Conservation (phyloP, 2,113 vertebrate species). For the Ammodytes marinus region DNA sequence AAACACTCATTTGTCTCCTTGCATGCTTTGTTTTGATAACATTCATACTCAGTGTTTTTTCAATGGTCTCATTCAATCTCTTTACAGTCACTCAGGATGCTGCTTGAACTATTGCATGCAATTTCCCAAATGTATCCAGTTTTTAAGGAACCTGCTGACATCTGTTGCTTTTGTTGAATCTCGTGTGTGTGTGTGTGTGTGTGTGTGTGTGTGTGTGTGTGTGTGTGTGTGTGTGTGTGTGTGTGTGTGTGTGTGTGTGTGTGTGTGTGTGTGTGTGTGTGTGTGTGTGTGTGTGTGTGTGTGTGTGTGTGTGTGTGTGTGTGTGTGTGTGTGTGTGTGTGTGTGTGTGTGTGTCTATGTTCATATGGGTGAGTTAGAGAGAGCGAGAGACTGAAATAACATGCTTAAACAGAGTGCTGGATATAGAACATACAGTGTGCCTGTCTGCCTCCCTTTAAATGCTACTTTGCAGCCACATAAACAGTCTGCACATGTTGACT, state of each 20-base stretch:
- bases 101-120: conserved; percentile 11
- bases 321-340: conserved; percentile 3
- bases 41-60: neutral
- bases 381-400: conserved; percentile 34
- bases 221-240: neutral
- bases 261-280: neutral
- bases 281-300: neutral
- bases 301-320: neutral
- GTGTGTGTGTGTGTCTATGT: neutral
- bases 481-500: conserved; percentile 30
- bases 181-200: neutral
- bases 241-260: neutral
- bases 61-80: neutral
- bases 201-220: neutral
- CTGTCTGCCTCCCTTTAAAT: conserved; percentile 66
- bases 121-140: conserved; percentile 6
- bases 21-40: neutral
- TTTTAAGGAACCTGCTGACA: conserved; percentile 27
- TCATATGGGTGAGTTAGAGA: neutral
- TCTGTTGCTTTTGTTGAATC: conserved; percentile 35
- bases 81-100: neutral
- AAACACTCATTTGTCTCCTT: neutral
- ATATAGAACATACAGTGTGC: conserved; percentile 53
- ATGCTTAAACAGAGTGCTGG: conserved; percentile 27
- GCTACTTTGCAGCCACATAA: conserved; percentile 61